A percentile compares a stretch with the other conserved stretches of the same genome.
Evolutionary conservation across 30 jellyfish, hydroid and myxozoan species (phyloP).

Genomic region (Pelagia noctiluca): DNA sequence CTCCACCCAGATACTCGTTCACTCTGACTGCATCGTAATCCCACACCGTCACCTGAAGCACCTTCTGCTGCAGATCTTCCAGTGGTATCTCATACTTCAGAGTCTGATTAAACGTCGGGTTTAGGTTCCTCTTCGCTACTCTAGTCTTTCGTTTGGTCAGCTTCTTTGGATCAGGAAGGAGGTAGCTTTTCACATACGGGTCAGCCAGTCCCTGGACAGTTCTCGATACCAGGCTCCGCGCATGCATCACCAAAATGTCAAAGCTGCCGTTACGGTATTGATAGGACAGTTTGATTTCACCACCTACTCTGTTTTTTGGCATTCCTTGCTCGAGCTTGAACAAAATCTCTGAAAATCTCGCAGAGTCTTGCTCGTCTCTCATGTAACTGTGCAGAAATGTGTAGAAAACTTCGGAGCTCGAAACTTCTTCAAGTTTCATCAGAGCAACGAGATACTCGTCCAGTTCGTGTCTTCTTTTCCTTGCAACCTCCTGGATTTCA

Average conservation of each 20-base stretch:
- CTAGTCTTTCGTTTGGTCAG: slow-evolving; percentile 86
- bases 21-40: slow-evolving; percentile 78
- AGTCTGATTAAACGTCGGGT: slow-evolving; percentile 94
- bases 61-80: slow-evolving; percentile 58
- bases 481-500: slow-evolving; percentile 91
- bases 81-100: slow-evolving; percentile 64
- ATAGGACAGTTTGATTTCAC: slow-evolving; percentile 82
- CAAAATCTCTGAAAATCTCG: slow-evolving; percentile 80
- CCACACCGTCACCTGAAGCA: slow-evolving; percentile 92
- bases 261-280: slow-evolving; percentile 56
- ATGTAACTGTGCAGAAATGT: slow-evolving; percentile 92
- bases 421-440: slow-evolving; percentile 20
- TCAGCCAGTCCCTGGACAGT: slow-evolving; percentile 85
- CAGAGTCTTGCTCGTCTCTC: slow-evolving; percentile 87
- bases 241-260: slow-evolving; percentile 85
- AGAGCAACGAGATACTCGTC: slow-evolving; percentile 74
- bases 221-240: slow-evolving; percentile 74
- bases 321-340: slow-evolving; percentile 71
- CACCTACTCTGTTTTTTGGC: slow-evolving; percentile 91
- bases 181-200: slow-evolving; percentile 86
- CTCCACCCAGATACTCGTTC: slow-evolving; percentile 89
- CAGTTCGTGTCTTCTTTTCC: slow-evolving; percentile 82
- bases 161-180: slow-evolving; percentile 87
- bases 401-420: slow-evolving; percentile 74
- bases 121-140: slow-evolving; percentile 73